Evolutionary conservation across 2,888 invertebrate species (phyloP), one percentile per base, ranked within the genome.

Genomic region (Trisateles emortualis): DNA sequence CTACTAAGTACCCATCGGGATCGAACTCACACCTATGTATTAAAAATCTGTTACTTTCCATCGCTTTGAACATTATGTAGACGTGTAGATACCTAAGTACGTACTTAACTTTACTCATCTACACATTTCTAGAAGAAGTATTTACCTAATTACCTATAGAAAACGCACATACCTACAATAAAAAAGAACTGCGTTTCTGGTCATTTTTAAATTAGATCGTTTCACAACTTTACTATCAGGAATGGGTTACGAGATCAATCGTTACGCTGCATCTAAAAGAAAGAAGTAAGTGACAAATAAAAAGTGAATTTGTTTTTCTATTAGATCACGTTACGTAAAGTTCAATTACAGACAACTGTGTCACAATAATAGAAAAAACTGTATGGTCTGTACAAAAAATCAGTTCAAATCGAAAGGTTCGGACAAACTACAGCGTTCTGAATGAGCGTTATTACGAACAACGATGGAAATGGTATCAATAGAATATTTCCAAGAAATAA

Each of bases 271-370:
- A 62, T 57, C 50, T 60, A 63, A 77, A 71, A 75, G 61, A 76
- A 74, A 74, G 64, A 71, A 70, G 53, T 57, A 32, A 59, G 51
- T 53, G 51, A 46, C 44, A 50, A 65, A 68, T 79, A 78, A 77
- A 74, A 76, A 68, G 44, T 52, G 42, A 58, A 58, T 59, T 65
- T 55, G 55, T 73, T 75, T 78, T 78, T 77, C 76, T 78, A 76
- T 88, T 85, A 79, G 78, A 79, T 81, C 79, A 79, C 69, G 69
- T 83, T 79, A 83, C 81, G 85, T 84, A 89, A 90, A 80, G 74
- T 78, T 76, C 76, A 77, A 80, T 82, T 78, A 78, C 79, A 72
- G 72, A 72, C 77, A 87, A 85, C 82, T 84, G 78, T 87, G 88
- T 81, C 90, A 86, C 78, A 76, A 79, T 71, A 72, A 66, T 61